A percentile compares a stretch with the other conserved stretches of the same genome.
Evolutionary conservation across 2,888 invertebrate species (phyloP).

Genomic region (Diarsia dahlii): DNA sequence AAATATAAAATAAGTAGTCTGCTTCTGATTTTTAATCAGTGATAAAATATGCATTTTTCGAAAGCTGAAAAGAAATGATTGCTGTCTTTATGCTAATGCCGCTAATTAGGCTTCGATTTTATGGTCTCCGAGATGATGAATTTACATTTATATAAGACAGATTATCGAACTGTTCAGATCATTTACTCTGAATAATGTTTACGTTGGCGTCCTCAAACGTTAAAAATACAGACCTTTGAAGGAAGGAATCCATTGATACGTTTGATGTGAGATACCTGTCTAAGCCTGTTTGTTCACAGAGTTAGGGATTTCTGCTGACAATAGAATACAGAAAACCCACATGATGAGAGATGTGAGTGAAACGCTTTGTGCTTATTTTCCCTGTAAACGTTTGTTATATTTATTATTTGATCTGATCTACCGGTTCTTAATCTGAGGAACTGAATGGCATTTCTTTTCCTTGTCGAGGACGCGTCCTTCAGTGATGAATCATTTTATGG

Average conservation of each 20-base stretch:
- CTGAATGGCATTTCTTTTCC: slow-evolving; percentile 32
- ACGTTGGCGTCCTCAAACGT: slow-evolving; percentile 3
- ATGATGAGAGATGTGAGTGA: slow-evolving; percentile 44
- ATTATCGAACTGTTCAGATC: slow-evolving; percentile 17
- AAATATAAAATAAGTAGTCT: slow-evolving; percentile 56
- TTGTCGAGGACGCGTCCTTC: neutral
- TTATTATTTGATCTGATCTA: slow-evolving; percentile 50
- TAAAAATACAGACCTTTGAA: slow-evolving; percentile 47
- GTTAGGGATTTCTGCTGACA: slow-evolving; percentile 64
- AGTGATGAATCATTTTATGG: slow-evolving; percentile 8
- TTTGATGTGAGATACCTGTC: slow-evolving; percentile 62
- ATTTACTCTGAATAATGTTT: slow-evolving; percentile 31
- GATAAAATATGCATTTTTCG: slow-evolving; percentile 54
- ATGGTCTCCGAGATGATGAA: slow-evolving; percentile 16
- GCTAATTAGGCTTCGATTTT: slow-evolving; percentile 35
- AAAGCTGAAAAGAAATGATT: slow-evolving; percentile 32
- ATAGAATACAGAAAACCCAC: slow-evolving; percentile 59
- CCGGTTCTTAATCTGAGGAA: slow-evolving; percentile 30
- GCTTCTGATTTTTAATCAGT: slow-evolving; percentile 57
- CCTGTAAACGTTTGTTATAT: slow-evolving; percentile 54
- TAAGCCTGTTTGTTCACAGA: slow-evolving; percentile 60
- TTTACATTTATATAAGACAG: slow-evolving; percentile 24
- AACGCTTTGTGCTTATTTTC: slow-evolving; percentile 58
- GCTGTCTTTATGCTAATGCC: slow-evolving; percentile 34
- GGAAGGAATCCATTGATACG: slow-evolving; percentile 57